Base-by-base conservation (phyloP, 2,113 vertebrate species). In the Peromyscus maniculatus region DNA sequence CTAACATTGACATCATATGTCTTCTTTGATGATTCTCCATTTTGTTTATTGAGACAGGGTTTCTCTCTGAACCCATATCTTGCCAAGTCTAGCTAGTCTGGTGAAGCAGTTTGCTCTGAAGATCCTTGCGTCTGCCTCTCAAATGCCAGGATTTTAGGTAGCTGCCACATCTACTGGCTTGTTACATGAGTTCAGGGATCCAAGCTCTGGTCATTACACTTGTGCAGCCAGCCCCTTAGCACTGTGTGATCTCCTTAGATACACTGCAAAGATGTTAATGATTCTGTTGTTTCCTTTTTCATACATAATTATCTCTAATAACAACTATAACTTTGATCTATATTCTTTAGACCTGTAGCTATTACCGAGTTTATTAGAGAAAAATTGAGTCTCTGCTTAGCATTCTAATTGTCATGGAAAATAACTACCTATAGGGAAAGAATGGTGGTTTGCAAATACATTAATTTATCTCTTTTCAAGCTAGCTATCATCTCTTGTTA, bases 381-480 rank as follows among this genome's bases (percentile, higher is more conserved):
- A 84, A 78, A 98, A 43, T 39, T 5, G 79, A 55, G 43, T 92
- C 93, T 88, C 39, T 90, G 13, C 31, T 69, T 97, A 80, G 75
- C 94, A 97, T 84, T 95, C n/a, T 87, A 92, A 94, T 94, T 92
- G 5, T 79, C 91, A 8, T 94, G 96, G 89, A 95, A 98, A 97
- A 91, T 95, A 96, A 78, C 83, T 97, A 82, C 86, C n/a, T 49
- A 4, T n/a, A 64, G 57, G 33, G 66, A 91, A 95, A 84, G 52
- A 77, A 16, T 33, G 13, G 46, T 46, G 12, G 84, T 98, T 88
- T 49, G 91, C 13, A 31, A 84, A 64, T 91, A 19, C 1, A 0
- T 79, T 96, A 83, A 7, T 91, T 97, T 79, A 46, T 95, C 62
- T 66, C 31, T 93, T 62, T 75, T 79, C n/a, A 82, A 22, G 89